Evolutionary conservation across 92 coral and sea anemone genomes (phyloP).

Genomic region (Desmophyllum pertusum): DNA sequence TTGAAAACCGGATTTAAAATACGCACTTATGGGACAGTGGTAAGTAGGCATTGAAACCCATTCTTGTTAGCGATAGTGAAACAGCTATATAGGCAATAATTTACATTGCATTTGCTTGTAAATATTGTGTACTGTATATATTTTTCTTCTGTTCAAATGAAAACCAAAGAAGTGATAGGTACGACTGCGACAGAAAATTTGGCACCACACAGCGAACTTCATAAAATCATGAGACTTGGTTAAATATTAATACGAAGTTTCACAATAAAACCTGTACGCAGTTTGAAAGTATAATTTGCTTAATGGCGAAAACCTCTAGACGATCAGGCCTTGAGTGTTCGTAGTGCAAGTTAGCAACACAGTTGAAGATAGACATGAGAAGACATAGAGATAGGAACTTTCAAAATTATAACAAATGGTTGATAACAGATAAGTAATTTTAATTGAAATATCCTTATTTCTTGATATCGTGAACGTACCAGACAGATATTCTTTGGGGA

Average conservation of each 20-base stretch:
- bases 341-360: not conserved
- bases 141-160: not conserved
- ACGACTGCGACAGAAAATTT: not conserved
- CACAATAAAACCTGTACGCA: not conserved
- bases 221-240: not conserved
- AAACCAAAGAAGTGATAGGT: not conserved
- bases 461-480: not conserved
- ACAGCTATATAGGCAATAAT: not conserved
- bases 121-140: not conserved
- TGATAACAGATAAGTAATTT: not conserved
- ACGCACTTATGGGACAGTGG: not conserved
- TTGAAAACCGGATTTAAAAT: not conserved
- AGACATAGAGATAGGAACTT: not conserved
- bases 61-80: not conserved
- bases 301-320: not conserved
- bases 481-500: not conserved
- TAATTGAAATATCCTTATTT: not conserved
- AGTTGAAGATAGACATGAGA: not conserved
- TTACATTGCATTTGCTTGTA: not conserved
- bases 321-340: not conserved
- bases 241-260: conserved; percentile 1
- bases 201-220: conserved; percentile 1
- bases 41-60: not conserved
- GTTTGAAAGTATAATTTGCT: not conserved
- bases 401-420: not conserved